Percentiles rank a stretch among this genome's conserved stretches.
phyloP scores from a whole-genome alignment of 2,113 vertebrate species.

The Calypte anna region DNA sequence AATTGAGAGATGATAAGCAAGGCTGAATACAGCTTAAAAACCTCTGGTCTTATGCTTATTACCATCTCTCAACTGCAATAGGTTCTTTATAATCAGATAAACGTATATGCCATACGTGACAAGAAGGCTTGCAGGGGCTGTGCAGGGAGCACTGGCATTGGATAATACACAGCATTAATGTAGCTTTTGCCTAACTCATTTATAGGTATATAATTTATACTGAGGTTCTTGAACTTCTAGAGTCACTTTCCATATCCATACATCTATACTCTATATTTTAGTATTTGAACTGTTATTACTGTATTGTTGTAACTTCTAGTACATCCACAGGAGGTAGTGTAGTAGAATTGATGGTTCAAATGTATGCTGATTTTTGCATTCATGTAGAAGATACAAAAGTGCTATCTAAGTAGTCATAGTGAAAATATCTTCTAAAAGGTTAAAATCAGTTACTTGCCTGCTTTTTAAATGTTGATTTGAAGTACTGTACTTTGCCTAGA shows the following conservation, averaged over 20 bases:
- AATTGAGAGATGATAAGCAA: background rate
- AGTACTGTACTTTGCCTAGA: slow-evolving; percentile 71
- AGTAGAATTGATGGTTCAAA: background rate
- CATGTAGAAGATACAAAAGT: background rate
- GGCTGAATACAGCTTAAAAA: background rate
- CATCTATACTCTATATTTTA: no score
- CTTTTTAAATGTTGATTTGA: background rate
- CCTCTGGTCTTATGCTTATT: background rate
- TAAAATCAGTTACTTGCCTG: background rate
- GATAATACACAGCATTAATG: background rate
- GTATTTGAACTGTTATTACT: background rate
- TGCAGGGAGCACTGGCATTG: background rate
- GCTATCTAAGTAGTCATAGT: background rate
- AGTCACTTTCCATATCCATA: background rate
- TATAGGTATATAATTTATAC: background rate
- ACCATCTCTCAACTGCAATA: background rate
- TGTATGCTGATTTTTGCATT: background rate
- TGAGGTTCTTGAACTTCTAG: background rate
- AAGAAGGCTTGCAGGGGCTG: background rate
- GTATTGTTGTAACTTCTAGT: background rate
- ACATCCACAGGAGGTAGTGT: background rate
- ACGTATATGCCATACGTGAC: background rate
- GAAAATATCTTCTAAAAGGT: background rate
- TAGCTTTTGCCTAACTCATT: background rate
- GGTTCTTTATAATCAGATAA: background rate